phyloP scores from a whole-genome alignment of 2,888 invertebrate species.

The Parnassius mnemosyne region DNA sequence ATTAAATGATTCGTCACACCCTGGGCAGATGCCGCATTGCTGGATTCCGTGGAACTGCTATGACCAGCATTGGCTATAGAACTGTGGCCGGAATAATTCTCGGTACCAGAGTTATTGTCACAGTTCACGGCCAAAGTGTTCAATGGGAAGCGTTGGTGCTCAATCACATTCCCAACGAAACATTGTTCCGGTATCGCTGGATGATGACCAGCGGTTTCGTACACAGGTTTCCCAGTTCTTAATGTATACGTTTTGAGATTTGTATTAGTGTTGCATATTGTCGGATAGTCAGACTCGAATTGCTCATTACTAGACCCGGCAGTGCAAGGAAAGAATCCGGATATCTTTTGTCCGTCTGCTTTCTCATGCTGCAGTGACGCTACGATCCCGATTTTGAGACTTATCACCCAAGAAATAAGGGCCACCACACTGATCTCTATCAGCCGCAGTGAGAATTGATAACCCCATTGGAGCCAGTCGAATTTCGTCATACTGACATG shows the following conservation, averaged over 20 bases:
- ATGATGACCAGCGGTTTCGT: slow-evolving; percentile 81
- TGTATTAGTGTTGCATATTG: slow-evolving; percentile 92
- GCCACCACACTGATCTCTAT: slow-evolving; percentile 94
- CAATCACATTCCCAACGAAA: slow-evolving; percentile 64
- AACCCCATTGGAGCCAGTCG: slow-evolving; percentile 96
- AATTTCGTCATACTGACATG: slow-evolving; percentile 83
- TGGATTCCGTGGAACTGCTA: slow-evolving; percentile 77
- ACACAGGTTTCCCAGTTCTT: slow-evolving; percentile 88
- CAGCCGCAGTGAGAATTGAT: slow-evolving; percentile 91
- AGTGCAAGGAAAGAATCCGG: slow-evolving; percentile 90
- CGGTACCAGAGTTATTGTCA: slow-evolving; percentile 82
- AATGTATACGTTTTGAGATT: slow-evolving; percentile 91
- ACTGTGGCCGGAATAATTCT: slow-evolving; percentile 82
- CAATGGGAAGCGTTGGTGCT: slow-evolving; percentile 74
- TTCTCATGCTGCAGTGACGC: slow-evolving; percentile 86
- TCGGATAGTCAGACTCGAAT: slow-evolving; percentile 90
- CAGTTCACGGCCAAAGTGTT: slow-evolving; percentile 79
- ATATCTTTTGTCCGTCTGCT: slow-evolving; percentile 82
- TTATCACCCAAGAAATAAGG: slow-evolving; percentile 92
- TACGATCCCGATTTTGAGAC: slow-evolving; percentile 82
- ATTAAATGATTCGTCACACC: slow-evolving; percentile 76
- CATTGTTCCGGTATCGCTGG: slow-evolving; percentile 66
- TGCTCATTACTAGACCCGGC: slow-evolving; percentile 92
- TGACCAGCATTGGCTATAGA: slow-evolving; percentile 79
- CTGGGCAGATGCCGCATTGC: slow-evolving; percentile 75